Conservation (phyloP, 2,888 invertebrate species). For the Liodrosophila aerea region DNA sequence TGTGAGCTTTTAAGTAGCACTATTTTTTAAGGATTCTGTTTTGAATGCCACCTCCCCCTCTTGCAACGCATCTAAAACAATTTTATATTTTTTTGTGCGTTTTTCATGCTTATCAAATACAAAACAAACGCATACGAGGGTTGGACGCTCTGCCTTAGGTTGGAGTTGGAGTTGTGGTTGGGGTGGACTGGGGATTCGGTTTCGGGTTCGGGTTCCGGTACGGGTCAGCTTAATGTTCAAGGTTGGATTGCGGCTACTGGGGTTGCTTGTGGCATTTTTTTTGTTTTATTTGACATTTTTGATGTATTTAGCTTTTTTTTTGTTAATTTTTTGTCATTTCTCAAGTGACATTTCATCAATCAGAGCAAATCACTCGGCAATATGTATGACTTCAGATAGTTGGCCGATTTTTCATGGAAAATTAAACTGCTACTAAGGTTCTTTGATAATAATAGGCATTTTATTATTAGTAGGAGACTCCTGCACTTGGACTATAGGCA, state of each 20-base stretch:
- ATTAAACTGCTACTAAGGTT: too few relatives aligned
- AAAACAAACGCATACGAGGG: conserved; percentile 76
- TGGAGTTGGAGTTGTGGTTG: conserved; percentile 5
- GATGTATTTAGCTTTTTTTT: conserved; percentile 58
- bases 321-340: conserved; percentile 46
- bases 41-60: conserved; percentile 38
- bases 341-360: conserved; percentile 80
- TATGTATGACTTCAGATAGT: conserved; percentile 1
- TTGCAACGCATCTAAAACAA: conserved; percentile 52
- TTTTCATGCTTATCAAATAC: conserved; percentile 79
- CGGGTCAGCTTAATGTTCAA: not conserved
- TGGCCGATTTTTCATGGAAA: too few relatives aligned
- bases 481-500: too few relatives aligned
- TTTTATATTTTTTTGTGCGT: conserved; percentile 55
- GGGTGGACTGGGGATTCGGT: conserved; percentile 1
- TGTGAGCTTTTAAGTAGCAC: conserved; percentile 71
- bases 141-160: conserved; percentile 38
- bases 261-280: conserved; percentile 63
- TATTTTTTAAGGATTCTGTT: conserved; percentile 75
- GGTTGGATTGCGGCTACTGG: conserved; percentile 48
- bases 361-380: conserved; percentile 49
- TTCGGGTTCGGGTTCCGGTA: not conserved
- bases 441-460: too few relatives aligned
- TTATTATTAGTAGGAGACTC: too few relatives aligned
- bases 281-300: conserved; percentile 74